Evolutionary conservation across 2,797 vertebrate genomes (phyloP).

Genomic region (Muscicapa comitata): DNA sequence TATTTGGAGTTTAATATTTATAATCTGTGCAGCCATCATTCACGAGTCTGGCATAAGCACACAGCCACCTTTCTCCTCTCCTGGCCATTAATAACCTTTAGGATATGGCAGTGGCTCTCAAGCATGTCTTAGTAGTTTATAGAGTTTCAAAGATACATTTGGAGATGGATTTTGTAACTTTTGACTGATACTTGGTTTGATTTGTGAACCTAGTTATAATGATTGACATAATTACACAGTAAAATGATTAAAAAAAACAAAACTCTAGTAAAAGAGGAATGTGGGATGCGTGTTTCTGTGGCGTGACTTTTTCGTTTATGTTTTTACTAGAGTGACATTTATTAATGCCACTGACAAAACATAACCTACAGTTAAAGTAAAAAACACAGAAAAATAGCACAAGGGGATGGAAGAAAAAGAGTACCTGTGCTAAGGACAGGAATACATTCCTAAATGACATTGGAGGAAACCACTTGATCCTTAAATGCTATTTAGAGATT

Average conservation of each 20-base stretch:
- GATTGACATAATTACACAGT: neutral
- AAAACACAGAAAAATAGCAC: neutral
- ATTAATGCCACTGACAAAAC: neutral
- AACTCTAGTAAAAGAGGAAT: neutral
- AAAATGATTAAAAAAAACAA: neutral
- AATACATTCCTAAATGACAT: neutral
- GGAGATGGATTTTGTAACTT: neutral
- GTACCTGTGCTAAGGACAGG: neutral
- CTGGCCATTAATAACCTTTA: neutral
- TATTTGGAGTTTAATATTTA: constrained; percentile 23
- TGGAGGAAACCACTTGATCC: neutral
- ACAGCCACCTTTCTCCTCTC: neutral
- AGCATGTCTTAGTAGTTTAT: neutral
- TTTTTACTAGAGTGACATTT: neutral
- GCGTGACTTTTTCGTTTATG: neutral
- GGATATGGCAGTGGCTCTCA: neutral
- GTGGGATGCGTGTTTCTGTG: neutral
- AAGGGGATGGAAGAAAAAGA: neutral
- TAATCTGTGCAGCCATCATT: neutral
- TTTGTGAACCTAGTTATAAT: neutral
- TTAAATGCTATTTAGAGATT: neutral
- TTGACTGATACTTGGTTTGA: neutral
- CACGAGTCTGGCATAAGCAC: neutral
- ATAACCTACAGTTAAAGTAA: neutral
- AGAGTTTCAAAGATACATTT: neutral